Evolutionary conservation across 2,797 vertebrate species (phyloP), one percentile per base, ranked within the genome.

Genomic region (Dendrocincla tyrannina): DNA sequence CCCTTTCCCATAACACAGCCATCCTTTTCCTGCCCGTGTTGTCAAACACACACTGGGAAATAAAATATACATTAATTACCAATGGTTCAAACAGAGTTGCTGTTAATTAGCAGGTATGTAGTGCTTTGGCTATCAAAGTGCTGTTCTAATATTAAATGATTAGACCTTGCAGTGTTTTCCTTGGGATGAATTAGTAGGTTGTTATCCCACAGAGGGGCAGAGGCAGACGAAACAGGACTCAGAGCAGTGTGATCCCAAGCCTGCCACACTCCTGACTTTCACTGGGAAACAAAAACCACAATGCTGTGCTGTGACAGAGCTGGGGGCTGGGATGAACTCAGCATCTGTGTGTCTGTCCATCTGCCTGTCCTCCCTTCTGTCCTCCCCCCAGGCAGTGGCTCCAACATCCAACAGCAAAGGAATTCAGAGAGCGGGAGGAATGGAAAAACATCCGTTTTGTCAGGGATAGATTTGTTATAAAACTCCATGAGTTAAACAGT

Each of bases 401-500:
- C 66, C 81, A 20, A 47, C 75, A 67, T 20, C 70, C 93, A 56
- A 16, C 6, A 11, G 80, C 69, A 72, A 46, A 69, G 80, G 89
- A 75, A 58, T 33, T 8, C 35, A 3, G 42, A 23, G 42, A 22
- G 35, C 5, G 44, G 35, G 42, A 76, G 44, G 39, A 56, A 56
- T 49, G 27, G 63, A 18, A 63, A 90, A 94, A 50, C 19, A 82
- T 46, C 69, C 3, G 2, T 47, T 85, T 55, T 88, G 92, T 63
- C 93, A 82, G 90, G 86, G 97, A 96, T 47, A 52, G 72, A 83
- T 92, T 58, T 4, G 27, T 60, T 73, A 23, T 55, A 50, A 92
- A 96, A 85, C 80, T 79, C 82, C 35, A 52, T 78, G 28, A 67
- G 82, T 91, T 89, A 78, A 89, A 44, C 85, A 85, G 93, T 42